These are phyloP conservation scores for Harmothoe impar DNA, from an alignment of 2,888 invertebrate genomes.

Conservation along the genomic window DNA sequence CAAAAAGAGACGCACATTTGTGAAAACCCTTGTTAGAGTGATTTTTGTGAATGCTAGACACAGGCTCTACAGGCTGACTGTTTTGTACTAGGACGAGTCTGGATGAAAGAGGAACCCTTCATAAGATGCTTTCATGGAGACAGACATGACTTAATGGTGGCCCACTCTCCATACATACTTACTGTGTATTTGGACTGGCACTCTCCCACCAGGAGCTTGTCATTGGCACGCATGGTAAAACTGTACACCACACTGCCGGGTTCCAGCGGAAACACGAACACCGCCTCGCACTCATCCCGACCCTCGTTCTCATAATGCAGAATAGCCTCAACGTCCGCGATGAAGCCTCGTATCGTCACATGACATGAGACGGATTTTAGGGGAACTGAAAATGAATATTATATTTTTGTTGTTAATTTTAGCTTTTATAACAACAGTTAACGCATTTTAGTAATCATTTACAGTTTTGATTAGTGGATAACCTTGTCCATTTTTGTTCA, in stretches of 20 bases:
- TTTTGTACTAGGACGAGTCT: not conserved
- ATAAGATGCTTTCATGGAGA: not conserved
- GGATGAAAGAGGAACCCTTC: not conserved
- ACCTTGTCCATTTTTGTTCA: no score
- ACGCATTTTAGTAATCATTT: no score
- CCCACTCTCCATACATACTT: no score
- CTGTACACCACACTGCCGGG: conserved; percentile 75
- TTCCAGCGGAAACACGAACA: conserved; percentile 76
- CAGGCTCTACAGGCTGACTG: no score
- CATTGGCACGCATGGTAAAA: conserved; percentile 75
- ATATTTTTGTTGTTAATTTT: not conserved
- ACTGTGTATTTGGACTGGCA: conserved; percentile 76
- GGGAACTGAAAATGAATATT: conserved; percentile 69
- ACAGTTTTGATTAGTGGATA: no score
- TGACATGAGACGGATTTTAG: conserved; percentile 69
- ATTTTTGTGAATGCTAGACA: no score
- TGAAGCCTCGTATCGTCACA: conserved; percentile 70
- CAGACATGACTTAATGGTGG: not conserved
- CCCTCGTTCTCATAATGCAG: conserved; percentile 73
- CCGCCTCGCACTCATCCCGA: conserved; percentile 72
- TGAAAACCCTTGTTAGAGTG: no score
- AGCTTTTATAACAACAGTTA: not conserved
- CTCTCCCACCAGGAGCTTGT: conserved; percentile 74
- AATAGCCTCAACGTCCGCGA: conserved; percentile 71
- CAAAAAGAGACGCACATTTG: no score